phyloP scores from a whole-genome alignment of 2,113 vertebrate genomes.

The Willisornis vidua region DNA sequence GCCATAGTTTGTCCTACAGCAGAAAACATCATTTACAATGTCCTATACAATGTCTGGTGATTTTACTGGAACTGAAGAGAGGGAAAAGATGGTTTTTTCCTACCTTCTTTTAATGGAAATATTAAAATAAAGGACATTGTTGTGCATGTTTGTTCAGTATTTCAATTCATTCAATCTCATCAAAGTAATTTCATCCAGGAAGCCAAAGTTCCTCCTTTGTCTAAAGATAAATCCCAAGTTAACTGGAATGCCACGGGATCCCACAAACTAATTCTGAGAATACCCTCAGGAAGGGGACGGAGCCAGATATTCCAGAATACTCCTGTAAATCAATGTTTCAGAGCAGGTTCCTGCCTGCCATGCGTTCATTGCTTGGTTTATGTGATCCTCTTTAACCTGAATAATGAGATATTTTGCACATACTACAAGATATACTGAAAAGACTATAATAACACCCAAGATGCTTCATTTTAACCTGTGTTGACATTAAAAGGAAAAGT shows the following conservation, averaged over 20 bases:
- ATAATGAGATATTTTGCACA: not conserved
- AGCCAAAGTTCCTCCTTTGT: not conserved
- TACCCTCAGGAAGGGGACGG: not conserved
- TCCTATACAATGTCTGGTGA: not conserved
- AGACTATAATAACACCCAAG: not conserved
- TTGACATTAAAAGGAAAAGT: not conserved
- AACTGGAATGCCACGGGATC: not conserved
- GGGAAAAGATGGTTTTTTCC: not conserved
- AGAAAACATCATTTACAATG: not conserved
- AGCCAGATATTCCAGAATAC: not conserved
- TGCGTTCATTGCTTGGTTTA: not conserved
- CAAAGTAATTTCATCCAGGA: not conserved
- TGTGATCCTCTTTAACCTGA: not conserved
- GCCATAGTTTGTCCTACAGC: not conserved
- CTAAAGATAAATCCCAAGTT: not conserved
- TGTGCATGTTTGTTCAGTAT: not conserved
- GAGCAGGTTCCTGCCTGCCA: not conserved
- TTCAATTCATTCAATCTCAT: not conserved
- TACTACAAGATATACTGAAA: not conserved
- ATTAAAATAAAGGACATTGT: not conserved
- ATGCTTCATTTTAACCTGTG: not conserved
- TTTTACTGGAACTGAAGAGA: not conserved
- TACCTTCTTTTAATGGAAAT: not conserved
- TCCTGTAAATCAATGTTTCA: accelerated
- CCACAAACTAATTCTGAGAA: not conserved